phyloP scores from a whole-genome alignment of 2,888 invertebrate species.

The Thecophora atra region DNA sequence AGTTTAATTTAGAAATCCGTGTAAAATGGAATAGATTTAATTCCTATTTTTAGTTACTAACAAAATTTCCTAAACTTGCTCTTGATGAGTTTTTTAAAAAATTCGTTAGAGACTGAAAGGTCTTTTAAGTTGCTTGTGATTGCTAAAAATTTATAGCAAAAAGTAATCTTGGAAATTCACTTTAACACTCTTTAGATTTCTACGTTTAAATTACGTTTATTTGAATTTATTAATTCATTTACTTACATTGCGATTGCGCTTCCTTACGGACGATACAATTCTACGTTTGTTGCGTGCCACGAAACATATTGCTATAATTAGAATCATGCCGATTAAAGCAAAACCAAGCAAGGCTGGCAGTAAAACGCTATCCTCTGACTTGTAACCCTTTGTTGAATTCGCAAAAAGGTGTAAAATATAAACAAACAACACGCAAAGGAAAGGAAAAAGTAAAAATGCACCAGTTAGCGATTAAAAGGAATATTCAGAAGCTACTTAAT shows the following conservation, averaged over 20 bases:
- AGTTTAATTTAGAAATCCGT: no score
- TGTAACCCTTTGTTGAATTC: conserved; percentile 68
- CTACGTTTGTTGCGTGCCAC: conserved; percentile 67
- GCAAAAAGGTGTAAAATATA: conserved; percentile 21
- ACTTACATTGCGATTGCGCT: conserved; percentile 65
- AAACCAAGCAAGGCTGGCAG: conserved; percentile 68
- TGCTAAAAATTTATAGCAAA: no score
- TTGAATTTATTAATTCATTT: conserved; percentile 25
- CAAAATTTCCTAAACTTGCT: no score
- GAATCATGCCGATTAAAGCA: conserved; percentile 68
- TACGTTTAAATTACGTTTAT: no score
- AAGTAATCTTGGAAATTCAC: no score
- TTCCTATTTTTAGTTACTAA: no score
- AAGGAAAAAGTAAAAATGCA: conserved; percentile 18
- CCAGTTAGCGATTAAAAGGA: conserved; percentile 23
- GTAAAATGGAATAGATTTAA: no score
- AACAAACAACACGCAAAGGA: conserved; percentile 17
- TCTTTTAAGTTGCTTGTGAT: no score
- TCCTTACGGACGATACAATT: conserved; percentile 62
- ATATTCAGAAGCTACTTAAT: neutral
- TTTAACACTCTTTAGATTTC: no score
- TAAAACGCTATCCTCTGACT: conserved; percentile 71
- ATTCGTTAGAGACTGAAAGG: no score
- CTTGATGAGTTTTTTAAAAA: no score
- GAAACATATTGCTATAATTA: conserved; percentile 68